Evolutionary conservation across 2,797 vertebrate species (phyloP).

Genomic region (Propithecus perrieri): DNA sequence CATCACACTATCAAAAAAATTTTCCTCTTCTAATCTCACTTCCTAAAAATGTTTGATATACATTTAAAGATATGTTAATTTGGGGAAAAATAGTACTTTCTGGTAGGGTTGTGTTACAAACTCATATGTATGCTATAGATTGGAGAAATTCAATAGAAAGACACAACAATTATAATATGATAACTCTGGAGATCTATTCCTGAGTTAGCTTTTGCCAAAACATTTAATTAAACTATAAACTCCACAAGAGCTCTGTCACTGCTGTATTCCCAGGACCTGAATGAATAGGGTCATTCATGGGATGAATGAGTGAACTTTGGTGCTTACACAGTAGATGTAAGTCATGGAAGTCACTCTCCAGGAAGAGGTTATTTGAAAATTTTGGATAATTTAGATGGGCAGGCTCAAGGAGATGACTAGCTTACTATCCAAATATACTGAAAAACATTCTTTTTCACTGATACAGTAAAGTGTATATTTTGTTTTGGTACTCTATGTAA

Average conservation of each 20-base stretch:
- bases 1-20: background rate
- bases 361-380: background rate
- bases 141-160: conserved; percentile 2
- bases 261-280: background rate
- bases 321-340: background rate
- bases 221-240: background rate
- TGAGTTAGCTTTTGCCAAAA: background rate
- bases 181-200: background rate
- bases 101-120: background rate
- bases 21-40: background rate
- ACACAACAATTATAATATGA: background rate
- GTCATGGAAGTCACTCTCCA: background rate
- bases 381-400: background rate
- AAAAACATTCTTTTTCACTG: background rate
- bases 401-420: background rate
- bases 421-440: background rate
- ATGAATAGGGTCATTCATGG: background rate
- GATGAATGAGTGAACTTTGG: background rate
- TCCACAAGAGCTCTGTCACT: background rate
- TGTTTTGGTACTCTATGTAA: background rate
- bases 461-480: background rate
- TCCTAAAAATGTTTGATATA: conserved; percentile 10
- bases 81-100: background rate
- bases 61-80: background rate
- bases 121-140: background rate